Percentiles rank a stretch among this genome's conserved stretches.
Evolutionary conservation across 2,888 invertebrate genomes (phyloP).

Genomic region (Drosophila longiperda): DNA sequence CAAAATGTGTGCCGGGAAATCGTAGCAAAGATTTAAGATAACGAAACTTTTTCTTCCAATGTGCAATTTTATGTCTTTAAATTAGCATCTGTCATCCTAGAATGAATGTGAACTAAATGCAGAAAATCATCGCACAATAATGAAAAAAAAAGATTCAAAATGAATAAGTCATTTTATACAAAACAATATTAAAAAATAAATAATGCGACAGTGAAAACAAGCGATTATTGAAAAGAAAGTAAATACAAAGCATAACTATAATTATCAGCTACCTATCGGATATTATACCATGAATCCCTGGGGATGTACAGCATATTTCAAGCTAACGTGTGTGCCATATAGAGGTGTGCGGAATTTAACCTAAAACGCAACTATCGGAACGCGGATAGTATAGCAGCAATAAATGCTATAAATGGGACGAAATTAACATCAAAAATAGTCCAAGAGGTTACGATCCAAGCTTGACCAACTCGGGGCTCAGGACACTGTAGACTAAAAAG

Average conservation of each 20-base stretch:
- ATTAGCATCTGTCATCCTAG: neutral
- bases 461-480: no score
- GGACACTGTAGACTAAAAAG: no score
- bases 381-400: no score
- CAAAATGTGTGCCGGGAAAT: slow-evolving; percentile 24
- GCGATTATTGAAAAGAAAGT: neutral
- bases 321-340: no score
- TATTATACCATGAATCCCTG: no score
- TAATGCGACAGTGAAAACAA: neutral
- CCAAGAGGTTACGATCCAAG: no score
- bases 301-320: no score
- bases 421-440: no score
- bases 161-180: neutral
- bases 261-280: neutral
- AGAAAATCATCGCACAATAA: neutral
- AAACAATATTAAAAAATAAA: neutral
- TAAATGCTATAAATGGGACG: no score
- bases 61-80: slow-evolving; percentile 15
- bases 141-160: neutral
- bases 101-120: neutral
- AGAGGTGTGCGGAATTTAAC: no score
- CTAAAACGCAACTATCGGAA: no score
- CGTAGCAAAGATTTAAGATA: neutral
- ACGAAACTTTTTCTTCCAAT: neutral
- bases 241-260: neutral